These are phyloP conservation scores for Gymnorhina tibicen DNA, from an alignment of 2,113 vertebrate genomes.

Conservation along the genomic window DNA sequence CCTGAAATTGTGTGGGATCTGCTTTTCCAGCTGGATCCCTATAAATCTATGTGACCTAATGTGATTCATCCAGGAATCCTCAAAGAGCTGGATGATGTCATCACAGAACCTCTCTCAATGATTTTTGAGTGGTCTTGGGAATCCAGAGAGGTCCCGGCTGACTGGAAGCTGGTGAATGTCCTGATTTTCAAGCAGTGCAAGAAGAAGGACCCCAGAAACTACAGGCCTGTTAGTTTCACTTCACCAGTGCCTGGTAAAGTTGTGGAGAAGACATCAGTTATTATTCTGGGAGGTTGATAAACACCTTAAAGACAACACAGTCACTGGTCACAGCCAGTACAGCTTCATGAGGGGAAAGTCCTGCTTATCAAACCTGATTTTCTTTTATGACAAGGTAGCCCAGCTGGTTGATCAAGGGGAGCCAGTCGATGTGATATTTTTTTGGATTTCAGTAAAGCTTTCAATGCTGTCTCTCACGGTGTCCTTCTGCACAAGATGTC, in stretches of 20 bases:
- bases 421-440: neutral
- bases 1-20: neutral
- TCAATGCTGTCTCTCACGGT: neutral
- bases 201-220: neutral
- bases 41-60: neutral
- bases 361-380: neutral
- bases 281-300: neutral
- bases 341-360: neutral
- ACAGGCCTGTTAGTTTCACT: neutral
- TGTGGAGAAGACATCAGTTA: neutral
- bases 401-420: neutral
- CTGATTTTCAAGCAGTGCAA: neutral
- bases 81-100: neutral
- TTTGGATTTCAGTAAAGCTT: neutral
- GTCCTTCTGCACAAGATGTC: neutral
- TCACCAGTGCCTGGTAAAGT: neutral
- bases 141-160: neutral
- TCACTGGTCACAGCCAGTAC: neutral
- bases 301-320: too few relatives aligned
- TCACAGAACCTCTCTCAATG: rapidly evolving
- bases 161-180: neutral
- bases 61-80: neutral
- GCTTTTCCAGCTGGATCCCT: neutral
- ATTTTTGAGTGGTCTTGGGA: neutral
- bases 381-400: neutral